phyloP scores from a whole-genome alignment of 1,140 invertebrate genomes.

The Drosophila melanica region DNA sequence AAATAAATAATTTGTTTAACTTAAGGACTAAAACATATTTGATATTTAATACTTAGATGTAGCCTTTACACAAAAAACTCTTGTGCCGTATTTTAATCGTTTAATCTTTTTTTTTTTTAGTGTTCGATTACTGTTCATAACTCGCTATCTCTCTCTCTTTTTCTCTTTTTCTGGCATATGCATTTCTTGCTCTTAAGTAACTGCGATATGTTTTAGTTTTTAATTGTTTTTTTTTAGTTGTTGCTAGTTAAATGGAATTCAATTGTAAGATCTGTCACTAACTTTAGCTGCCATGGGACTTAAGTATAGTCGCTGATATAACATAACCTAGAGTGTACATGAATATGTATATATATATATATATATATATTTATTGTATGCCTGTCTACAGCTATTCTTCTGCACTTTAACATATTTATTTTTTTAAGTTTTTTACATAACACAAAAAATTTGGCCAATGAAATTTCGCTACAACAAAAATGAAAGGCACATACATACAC shows the following conservation, averaged over 20 bases:
- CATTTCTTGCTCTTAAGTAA: slow-evolving; percentile 56
- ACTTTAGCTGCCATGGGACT: slow-evolving; percentile 52
- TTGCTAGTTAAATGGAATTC: slow-evolving; percentile 67
- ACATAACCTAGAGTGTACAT: slow-evolving; percentile 22
- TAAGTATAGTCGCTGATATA: slow-evolving; percentile 34
- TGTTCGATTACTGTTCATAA: slow-evolving; percentile 4
- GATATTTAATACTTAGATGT: slow-evolving; percentile 81
- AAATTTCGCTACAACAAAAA: slow-evolving; percentile 57
- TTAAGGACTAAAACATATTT: slow-evolving; percentile 71
- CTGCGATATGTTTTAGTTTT: slow-evolving; percentile 39
- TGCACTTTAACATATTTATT: slow-evolving; percentile 1
- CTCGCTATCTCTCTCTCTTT: slow-evolving; percentile 1
- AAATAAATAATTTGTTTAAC: slow-evolving; percentile 78
- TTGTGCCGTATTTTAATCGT: slow-evolving; percentile 14
- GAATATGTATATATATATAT: slow-evolving; percentile 14
- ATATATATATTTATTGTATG: slow-evolving; percentile 34
- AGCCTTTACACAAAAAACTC: slow-evolving; percentile 57
- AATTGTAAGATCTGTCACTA: slow-evolving; percentile 59
- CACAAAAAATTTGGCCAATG: slow-evolving; percentile 53
- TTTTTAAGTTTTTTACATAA: slow-evolving; percentile 18
- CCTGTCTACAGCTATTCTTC: slow-evolving; percentile 7
- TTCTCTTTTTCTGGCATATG: slow-evolving; percentile 31
- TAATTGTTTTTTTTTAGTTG: slow-evolving; percentile 34
- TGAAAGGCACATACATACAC: slow-evolving; percentile 33
- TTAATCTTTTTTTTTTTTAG: neutral